These are phyloP conservation scores for Mustelus asterias DNA, from an alignment of 2,113 vertebrate genomes.

Conservation along the genomic window DNA sequence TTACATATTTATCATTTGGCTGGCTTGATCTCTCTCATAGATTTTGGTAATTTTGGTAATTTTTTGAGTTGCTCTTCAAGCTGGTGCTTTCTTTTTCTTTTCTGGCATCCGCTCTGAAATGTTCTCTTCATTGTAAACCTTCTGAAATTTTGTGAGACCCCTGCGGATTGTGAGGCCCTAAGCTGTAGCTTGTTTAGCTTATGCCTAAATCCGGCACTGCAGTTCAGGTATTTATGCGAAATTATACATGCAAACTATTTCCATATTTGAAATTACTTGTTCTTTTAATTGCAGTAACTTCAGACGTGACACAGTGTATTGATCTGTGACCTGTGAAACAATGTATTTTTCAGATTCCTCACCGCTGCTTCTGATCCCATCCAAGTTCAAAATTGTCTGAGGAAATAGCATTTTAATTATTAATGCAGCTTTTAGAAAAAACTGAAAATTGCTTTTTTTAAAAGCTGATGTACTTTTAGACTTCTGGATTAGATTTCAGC, in stretches of 20 bases:
- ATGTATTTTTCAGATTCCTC: constrained; percentile 1
- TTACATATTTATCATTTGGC: no score
- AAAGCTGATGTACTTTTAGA: neutral
- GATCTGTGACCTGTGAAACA: neutral
- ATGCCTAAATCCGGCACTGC: no score
- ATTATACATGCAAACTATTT: neutral
- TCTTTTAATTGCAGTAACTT: neutral
- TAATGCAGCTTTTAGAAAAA: neutral
- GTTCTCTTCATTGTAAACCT: no score
- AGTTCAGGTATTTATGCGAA: neutral
- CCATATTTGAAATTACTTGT: neutral
- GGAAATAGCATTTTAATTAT: constrained; percentile 26
- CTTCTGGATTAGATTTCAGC: neutral
- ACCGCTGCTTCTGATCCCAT: neutral
- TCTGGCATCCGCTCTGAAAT: no score
- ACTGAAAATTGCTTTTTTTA: constrained; percentile 29
- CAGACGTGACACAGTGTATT: neutral
- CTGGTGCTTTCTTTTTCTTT: no score
- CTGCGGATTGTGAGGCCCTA: no score
- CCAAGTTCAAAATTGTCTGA: neutral
- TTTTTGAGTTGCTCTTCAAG: no score
- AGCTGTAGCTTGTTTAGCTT: no score
- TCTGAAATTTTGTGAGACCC: no score
- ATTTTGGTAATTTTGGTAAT: no score
- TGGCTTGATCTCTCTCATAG: no score